Base-by-base conservation (phyloP, 30 jellyfish, hydroid and myxozoan genomes). In the Aurelia aurita region DNA sequence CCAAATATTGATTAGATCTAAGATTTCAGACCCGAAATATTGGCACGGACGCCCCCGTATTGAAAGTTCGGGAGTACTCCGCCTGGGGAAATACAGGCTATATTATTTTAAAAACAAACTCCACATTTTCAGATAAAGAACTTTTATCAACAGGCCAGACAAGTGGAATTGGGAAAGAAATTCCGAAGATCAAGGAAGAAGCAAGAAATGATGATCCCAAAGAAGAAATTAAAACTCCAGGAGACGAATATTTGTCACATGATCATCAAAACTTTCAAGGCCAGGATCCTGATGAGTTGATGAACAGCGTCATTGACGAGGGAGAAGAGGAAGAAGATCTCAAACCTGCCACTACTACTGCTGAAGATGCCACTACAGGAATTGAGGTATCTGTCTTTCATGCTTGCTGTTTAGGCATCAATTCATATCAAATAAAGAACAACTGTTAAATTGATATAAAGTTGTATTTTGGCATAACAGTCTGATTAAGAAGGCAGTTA, bases 281-380 rank as follows among this genome's bases (percentile, higher is more conserved):
- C n/a, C 86, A 74, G 62, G 86, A 74, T 12, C 86, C 86, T 25
- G 86, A 74, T 74, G 86, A 74, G 39, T 31, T 77, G 79, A 77
- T 77, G 88, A 77, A 45, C 2, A 68, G 54, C 43, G 77, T 31
- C 1, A 45, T 22, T 55, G 35, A 58, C 5, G 26, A 57, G 3
- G 55, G 15, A 32, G 53, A 16, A 20, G 74, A 49, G 86, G 13
- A 44, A 8, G 74, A 49, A 28, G 74, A 74, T 21, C 22, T 12
- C 21, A 32, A 74, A 74, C 47, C 54, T 59, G 71, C 55, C 45
- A 25, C 55, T 72, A 70, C 31, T 20, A 67, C 39, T 18, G 39
- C 22, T 3, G 59, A 67, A 3, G 32, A 67, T 15, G 58, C 57
- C 22, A 9, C 79, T 12, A 14, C 54, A 6, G 26, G 58, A 8